phyloP scores from a whole-genome alignment of 2,888 invertebrate genomes.

The Athetis lepigone region DNA sequence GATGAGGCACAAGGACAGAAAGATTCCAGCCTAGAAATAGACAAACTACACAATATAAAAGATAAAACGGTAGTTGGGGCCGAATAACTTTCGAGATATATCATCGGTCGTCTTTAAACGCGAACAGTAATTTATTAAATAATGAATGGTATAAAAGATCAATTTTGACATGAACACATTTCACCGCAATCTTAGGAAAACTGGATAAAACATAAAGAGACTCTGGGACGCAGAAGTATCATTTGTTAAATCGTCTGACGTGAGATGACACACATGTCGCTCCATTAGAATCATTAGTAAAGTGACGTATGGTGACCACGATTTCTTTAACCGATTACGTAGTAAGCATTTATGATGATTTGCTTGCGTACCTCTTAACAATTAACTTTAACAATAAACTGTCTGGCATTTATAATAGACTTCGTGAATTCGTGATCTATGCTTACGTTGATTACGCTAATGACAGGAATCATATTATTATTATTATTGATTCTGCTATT shows the following conservation, averaged over 20 bases:
- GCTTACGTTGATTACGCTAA: conserved; percentile 31
- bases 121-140: too few species aligned
- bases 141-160: too few species aligned
- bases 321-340: conserved; percentile 57
- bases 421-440: conserved; percentile 46
- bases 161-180: too few species aligned
- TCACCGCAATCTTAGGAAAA: conserved; percentile 39
- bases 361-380: conserved; percentile 20
- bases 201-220: conserved; percentile 46
- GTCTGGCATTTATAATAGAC: conserved; percentile 26
- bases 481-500: conserved; percentile 29
- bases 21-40: conserved; percentile 15
- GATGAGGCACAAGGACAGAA: conserved; percentile 4
- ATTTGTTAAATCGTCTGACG: conserved; percentile 58
- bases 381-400: conserved; percentile 15
- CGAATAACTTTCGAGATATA: conserved; percentile 28
- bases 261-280: conserved; percentile 40
- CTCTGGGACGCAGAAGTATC: conserved; percentile 34
- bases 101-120: too few species aligned
- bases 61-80: conserved; percentile 22
- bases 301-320: conserved; percentile 58
- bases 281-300: conserved; percentile 56
- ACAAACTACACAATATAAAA: conserved; percentile 18
- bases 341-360: conserved; percentile 18
- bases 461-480: conserved; percentile 32